Conservation (phyloP, 2,113 vertebrate genomes). For the Chrysochloris asiatica region DNA sequence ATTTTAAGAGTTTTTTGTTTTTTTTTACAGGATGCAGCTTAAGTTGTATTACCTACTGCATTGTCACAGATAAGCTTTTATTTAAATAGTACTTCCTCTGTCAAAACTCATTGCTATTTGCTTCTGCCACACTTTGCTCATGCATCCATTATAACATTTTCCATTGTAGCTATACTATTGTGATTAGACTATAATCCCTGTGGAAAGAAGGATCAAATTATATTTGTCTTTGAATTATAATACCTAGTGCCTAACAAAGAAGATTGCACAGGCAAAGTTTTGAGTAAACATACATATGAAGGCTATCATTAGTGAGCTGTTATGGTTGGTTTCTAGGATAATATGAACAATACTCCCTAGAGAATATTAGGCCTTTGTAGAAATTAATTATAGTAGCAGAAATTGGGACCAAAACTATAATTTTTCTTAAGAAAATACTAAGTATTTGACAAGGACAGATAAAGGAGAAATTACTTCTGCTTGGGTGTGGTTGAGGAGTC, state of each 20-base stretch:
- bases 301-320: background rate
- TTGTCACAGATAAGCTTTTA: background rate
- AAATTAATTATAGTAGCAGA: background rate
- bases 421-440: background rate
- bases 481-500: background rate
- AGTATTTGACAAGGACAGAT: background rate
- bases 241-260: background rate
- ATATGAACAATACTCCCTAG: background rate
- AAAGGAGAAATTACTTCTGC: background rate
- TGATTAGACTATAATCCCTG: background rate
- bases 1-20: background rate
- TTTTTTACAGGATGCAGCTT: background rate
- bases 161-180: background rate
- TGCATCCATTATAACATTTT: background rate
- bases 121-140: background rate
- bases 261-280: background rate
- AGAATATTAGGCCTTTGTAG: slow-evolving; percentile 1
- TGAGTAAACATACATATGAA: background rate
- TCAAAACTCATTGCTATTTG: background rate
- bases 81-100: slow-evolving; percentile 26
- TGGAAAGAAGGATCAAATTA: background rate
- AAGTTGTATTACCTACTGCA: background rate
- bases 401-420: background rate
- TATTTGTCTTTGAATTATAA: background rate
- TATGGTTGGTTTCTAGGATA: background rate